Percentiles rank a stretch among this genome's conserved stretches.
Conservation (phyloP, 2,113 vertebrate species). For the Osmerus mordax region DNA sequence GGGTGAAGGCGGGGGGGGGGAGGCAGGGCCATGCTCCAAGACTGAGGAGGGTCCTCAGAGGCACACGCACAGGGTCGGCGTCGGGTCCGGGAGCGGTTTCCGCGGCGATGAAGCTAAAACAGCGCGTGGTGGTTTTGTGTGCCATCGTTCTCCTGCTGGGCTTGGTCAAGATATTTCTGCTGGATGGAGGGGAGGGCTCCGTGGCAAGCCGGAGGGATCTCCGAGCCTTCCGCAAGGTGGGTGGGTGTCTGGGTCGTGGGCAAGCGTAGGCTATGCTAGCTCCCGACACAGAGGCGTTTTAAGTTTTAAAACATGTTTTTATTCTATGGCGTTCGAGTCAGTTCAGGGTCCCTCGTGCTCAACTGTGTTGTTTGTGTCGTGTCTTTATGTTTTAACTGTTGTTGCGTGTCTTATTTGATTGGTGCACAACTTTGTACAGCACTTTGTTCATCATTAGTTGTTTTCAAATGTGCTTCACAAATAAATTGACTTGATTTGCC, state of each 20-base stretch:
- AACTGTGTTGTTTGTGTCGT: too few species aligned
- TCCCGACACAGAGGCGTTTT: too few species aligned
- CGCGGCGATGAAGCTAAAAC: slow-evolving; percentile 95
- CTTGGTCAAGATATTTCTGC: slow-evolving; percentile 95
- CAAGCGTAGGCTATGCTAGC: too few species aligned
- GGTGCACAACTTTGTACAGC: too few species aligned
- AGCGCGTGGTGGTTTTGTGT: slow-evolving; percentile 90
- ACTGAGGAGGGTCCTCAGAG: slow-evolving; percentile 53
- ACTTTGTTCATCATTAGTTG: too few species aligned
- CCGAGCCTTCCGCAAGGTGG: slow-evolving; percentile 84
- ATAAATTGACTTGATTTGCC: too few species aligned
- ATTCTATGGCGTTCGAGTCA: too few species aligned
- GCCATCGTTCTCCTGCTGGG: slow-evolving; percentile 94
- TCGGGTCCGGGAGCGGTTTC: slow-evolving; percentile 20
- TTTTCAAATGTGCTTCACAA: too few species aligned
- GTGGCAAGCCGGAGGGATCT: slow-evolving; percentile 90
- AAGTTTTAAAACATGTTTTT: too few species aligned
- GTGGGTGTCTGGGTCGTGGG: not conserved
- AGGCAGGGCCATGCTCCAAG: slow-evolving; percentile 56
- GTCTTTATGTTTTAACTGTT: too few species aligned
- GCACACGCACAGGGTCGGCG: slow-evolving; percentile 14
- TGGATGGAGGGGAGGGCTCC: slow-evolving; percentile 93
- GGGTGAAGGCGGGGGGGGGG: slow-evolving; percentile 7
- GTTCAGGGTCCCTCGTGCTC: too few species aligned
- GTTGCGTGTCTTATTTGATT: too few species aligned